Evolutionary conservation across 1,140 invertebrate genomes (phyloP).

Genomic region (Neodiprion pinetum): DNA sequence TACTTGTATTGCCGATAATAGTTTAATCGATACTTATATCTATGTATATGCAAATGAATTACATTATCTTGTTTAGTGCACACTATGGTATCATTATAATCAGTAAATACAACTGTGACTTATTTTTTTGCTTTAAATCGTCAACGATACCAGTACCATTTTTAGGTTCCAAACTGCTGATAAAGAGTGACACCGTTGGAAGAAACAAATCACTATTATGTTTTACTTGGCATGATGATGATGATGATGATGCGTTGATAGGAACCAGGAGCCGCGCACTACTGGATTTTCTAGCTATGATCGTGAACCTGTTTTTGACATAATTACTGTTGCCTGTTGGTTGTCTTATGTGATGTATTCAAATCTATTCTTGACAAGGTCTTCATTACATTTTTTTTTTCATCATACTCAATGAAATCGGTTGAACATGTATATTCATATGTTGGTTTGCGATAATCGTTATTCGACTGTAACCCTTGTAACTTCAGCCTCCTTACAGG

Average conservation of each 20-base stretch:
- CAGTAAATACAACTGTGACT: constrained; percentile 5
- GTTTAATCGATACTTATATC: constrained; percentile 1
- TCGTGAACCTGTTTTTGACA: background rate
- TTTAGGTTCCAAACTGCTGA: background rate
- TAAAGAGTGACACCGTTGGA: background rate
- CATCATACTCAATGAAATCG: background rate
- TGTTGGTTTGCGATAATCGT: constrained; percentile 6
- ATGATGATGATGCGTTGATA: background rate
- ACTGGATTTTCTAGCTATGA: background rate
- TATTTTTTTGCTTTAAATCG: background rate
- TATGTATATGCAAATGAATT: background rate
- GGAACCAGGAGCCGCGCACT: background rate
- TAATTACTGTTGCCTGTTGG: background rate
- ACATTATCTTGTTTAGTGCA: background rate
- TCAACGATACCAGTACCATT: constrained; percentile 7
- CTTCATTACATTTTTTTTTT: background rate
- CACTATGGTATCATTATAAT: constrained; percentile 3
- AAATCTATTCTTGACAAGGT: background rate
- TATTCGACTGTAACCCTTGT: constrained; percentile 30
- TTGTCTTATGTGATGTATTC: background rate
- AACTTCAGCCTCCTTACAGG: too few relatives aligned
- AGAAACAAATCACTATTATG: background rate
- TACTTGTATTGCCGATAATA: constrained; percentile 31
- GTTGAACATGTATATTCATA: background rate
- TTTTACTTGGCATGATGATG: background rate